Base-by-base conservation (phyloP, 2,113 vertebrate genomes). In the Sarotherodon lohbergeri region DNA sequence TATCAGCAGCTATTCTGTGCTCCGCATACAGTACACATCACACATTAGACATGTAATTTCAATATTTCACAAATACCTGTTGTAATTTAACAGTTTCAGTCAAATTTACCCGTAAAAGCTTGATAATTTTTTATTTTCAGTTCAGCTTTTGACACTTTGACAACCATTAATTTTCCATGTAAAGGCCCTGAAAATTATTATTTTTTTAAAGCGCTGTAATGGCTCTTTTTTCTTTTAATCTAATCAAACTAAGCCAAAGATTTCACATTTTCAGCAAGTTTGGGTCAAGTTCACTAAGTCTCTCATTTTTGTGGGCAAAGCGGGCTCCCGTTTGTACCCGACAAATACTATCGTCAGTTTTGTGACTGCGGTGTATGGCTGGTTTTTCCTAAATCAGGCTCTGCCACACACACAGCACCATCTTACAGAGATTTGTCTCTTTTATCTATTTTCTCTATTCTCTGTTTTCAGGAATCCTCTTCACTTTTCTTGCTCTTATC, bases 381-480 rank as follows among this genome's bases (percentile, higher is more conserved):
- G 85, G 55, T 82, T 87, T 90, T 84, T 46, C 22, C 24, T 83
- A 24, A 87, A 85, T 66, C 36, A 57, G 27, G 27, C 34, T 43
- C 7, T 84, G 78, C 46, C 50, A 84, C 87, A 34, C 88, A 85
- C 71, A 84, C 55, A 87, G 36, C 61, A 61, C 68, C 83, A 79
- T 84, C 59, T 88, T 36, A 68, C 36, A n/a, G 81, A 88, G 36
- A 90, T 85, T 68, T 78, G 52, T 76, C 32, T 54, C 71, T 81
- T 84, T 84, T 24, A 90, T 90, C 55, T 84, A 36, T 88, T 79
- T 89, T 56, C n/a, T 86, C 59, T 85, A 73, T 83, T 87, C 80
- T 82, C 71, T 93, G 81, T 93, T 90, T 91, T 82, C 22, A 78
- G 78, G 80, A 93, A 90, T 91, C 83, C 59, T 89, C 78, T 80